Evolutionary conservation across 92 coral and sea anemone genomes (phyloP).

Genomic region (Heliopora coerulea): DNA sequence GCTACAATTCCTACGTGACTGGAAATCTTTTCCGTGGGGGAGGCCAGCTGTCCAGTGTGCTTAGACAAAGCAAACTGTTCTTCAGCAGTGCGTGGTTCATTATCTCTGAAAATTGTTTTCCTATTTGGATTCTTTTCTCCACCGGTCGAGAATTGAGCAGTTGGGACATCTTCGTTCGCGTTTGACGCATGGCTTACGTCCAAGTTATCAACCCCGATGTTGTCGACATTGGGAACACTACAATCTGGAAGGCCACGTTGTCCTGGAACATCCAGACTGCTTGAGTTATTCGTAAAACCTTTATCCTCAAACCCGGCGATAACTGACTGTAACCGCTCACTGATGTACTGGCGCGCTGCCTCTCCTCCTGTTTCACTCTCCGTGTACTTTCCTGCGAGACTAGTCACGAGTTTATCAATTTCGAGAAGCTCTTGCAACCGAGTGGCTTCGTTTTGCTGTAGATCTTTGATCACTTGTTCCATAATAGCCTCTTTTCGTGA

Average conservation of each 20-base stretch:
- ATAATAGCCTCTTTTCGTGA: neutral
- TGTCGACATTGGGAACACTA: neutral
- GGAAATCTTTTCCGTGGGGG: too few species aligned
- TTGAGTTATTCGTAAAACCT: neutral
- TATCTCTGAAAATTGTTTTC: too few species aligned
- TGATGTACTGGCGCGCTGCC: neutral
- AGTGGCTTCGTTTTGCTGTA: neutral
- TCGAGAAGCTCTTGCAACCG: neutral
- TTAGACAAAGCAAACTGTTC: too few species aligned
- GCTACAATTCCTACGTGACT: too few species aligned
- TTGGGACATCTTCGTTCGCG: neutral
- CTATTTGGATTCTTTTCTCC: too few species aligned
- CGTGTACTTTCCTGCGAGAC: neutral
- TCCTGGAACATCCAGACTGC: neutral
- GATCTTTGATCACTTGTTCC: neutral
- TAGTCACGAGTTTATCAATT: neutral
- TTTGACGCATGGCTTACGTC: neutral
- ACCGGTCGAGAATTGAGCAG: too few species aligned
- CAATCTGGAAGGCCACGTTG: neutral
- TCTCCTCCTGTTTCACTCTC: neutral
- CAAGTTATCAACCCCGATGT: neutral
- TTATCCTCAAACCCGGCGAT: conserved; percentile 5
- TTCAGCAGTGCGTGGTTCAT: too few species aligned
- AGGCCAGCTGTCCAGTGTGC: too few species aligned
- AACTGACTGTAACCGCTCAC: conserved; percentile 1